Percentiles rank a stretch among this genome's conserved stretches.
Evolutionary conservation across 2,888 invertebrate genomes (phyloP).

Genomic region (Platycheirus rosarum): DNA sequence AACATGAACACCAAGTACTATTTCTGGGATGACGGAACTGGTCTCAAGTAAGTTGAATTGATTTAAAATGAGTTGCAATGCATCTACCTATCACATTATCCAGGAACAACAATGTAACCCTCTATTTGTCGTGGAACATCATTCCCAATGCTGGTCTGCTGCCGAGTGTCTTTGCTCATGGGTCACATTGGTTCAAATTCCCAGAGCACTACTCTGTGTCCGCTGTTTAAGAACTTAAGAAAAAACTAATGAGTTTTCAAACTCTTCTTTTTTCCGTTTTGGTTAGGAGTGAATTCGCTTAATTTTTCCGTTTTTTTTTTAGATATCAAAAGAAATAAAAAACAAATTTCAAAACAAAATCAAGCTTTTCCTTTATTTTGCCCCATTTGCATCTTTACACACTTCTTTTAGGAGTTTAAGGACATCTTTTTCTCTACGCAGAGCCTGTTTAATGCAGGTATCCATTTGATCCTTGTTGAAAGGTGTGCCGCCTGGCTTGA

Average conservation of each 20-base stretch:
- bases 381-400: constrained; percentile 44
- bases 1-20: constrained; percentile 99
- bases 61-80: too few species aligned
- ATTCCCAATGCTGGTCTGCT: constrained; percentile 98
- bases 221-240: constrained; percentile 80
- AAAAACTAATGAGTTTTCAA: not conserved
- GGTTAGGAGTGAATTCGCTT: constrained; percentile 52
- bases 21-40: constrained; percentile 99
- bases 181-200: constrained; percentile 94
- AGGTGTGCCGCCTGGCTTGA: constrained; percentile 90
- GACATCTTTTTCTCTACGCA: constrained; percentile 84
- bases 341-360: constrained; percentile 35
- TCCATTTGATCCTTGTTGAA: constrained; percentile 85
- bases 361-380: constrained; percentile 33
- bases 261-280: constrained; percentile 34
- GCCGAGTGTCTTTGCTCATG: constrained; percentile 92
- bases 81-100: too few species aligned
- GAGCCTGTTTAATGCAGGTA: constrained; percentile 85
- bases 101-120: constrained; percentile 96
- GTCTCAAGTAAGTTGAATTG: constrained; percentile 93
- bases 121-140: constrained; percentile 98
- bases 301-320: constrained; percentile 44
- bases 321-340: constrained; percentile 51
- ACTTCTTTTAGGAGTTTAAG: constrained; percentile 70
- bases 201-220: constrained; percentile 92